A percentile compares a stretch with the other conserved stretches of the same genome.
These are phyloP conservation scores for Bombus waltoni DNA, from an alignment of 1,140 invertebrate genomes.

Conservation along the genomic window DNA sequence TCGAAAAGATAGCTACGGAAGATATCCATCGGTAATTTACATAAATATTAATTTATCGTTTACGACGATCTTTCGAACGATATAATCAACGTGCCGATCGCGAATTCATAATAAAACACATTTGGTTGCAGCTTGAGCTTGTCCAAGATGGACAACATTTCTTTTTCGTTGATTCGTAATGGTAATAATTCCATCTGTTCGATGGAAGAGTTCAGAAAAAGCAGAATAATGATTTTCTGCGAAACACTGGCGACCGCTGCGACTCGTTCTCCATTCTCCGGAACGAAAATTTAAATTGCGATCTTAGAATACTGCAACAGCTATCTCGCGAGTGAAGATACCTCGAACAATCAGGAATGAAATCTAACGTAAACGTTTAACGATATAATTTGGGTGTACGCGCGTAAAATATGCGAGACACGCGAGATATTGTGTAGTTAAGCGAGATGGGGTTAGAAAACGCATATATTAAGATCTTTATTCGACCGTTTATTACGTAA, in stretches of 20 bases:
- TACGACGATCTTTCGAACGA: background rate
- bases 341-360: background rate
- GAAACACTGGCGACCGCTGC: background rate
- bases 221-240: background rate
- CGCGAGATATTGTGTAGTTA: background rate
- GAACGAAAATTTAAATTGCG: background rate
- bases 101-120: fast-evolving
- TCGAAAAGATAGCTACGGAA: background rate
- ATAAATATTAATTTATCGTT: background rate
- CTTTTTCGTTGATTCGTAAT: too few species aligned
- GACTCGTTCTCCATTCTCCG: background rate
- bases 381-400: background rate
- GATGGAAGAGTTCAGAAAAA: background rate
- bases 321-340: background rate
- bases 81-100: background rate
- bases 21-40: background rate
- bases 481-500: too few species aligned
- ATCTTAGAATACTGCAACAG: background rate
- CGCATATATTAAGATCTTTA: background rate
- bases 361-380: background rate
- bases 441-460: background rate
- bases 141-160: too few species aligned
- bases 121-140: background rate
- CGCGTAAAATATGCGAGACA: background rate
- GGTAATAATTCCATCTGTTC: too few species aligned